Conservation (phyloP, 2,888 invertebrate genomes). For the Caenorhabditis parvicauda region DNA sequence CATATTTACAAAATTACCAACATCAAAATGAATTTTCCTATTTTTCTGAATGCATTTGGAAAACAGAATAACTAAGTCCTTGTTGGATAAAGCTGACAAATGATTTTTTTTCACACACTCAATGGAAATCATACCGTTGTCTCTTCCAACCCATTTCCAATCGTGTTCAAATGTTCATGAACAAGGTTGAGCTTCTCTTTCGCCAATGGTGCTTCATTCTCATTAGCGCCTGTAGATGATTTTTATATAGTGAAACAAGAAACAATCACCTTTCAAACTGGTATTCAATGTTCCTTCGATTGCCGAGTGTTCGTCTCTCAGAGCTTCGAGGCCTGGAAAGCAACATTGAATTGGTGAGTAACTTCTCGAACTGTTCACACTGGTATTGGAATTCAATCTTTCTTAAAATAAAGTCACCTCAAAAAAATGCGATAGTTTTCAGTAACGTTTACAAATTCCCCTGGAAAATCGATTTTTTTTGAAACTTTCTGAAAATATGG, state of each 20-base stretch:
- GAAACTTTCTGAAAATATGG: no score
- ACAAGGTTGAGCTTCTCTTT: conserved; percentile 27
- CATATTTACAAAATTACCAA: no score
- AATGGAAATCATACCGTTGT: conserved; percentile 3
- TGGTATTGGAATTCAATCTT: not conserved
- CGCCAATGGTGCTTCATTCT: conserved; percentile 32
- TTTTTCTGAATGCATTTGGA: no score
- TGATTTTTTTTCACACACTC: no score
- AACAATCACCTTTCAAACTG: conserved; percentile 25
- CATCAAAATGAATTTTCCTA: no score
- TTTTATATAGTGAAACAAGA: no score
- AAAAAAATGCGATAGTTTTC: no score
- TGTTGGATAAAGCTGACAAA: no score
- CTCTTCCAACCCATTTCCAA: conserved; percentile 14
- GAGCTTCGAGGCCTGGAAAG: conserved; percentile 22
- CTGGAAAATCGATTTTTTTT: no score
- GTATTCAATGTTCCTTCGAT: conserved; percentile 15
- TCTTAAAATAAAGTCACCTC: no score
- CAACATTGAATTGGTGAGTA: conserved; percentile 1
- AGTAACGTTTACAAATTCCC: no score
- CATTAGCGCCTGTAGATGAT: conserved; percentile 17
- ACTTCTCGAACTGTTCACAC: not conserved
- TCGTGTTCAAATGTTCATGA: conserved; percentile 24
- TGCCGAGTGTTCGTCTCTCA: conserved; percentile 29
- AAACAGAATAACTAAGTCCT: no score